phyloP scores from a whole-genome alignment of 2,113 vertebrate genomes.

The Uropsilus gracilis region DNA sequence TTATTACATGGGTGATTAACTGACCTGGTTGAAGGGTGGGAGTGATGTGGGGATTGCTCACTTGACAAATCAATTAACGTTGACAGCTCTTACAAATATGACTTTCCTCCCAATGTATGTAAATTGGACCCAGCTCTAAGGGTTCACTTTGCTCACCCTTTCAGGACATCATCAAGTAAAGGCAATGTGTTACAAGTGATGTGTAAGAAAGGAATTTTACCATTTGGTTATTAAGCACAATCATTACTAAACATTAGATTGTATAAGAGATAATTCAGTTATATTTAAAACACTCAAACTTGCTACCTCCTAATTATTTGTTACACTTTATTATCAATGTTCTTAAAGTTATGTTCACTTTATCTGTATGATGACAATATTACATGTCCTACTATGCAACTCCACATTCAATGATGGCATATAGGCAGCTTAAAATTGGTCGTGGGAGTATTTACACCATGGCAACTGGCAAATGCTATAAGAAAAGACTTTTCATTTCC shows the following conservation, averaged over 20 bases:
- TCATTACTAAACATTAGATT: slow-evolving; percentile 33
- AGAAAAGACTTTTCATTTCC: background rate
- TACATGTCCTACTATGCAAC: background rate
- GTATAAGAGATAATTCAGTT: background rate
- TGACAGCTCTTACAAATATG: slow-evolving; percentile 27
- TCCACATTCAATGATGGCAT: background rate
- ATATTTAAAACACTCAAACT: slow-evolving; percentile 18
- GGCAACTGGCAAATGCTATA: background rate
- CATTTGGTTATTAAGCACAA: background rate
- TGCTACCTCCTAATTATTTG: background rate
- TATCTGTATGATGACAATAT: background rate
- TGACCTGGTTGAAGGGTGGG: background rate
- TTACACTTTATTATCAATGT: background rate
- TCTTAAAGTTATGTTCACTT: background rate
- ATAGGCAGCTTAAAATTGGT: background rate
- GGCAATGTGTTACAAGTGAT: background rate
- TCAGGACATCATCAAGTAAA: slow-evolving; percentile 22
- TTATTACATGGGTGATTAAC: background rate
- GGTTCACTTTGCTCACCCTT: background rate
- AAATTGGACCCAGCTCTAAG: background rate
- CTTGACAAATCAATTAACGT: slow-evolving; percentile 21
- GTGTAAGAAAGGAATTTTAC: background rate
- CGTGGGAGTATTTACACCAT: slow-evolving; percentile 2
- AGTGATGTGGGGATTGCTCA: background rate
- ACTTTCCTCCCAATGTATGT: background rate